phyloP scores from a whole-genome alignment of 2,797 vertebrate genomes.

The Salarias fasciatus region DNA sequence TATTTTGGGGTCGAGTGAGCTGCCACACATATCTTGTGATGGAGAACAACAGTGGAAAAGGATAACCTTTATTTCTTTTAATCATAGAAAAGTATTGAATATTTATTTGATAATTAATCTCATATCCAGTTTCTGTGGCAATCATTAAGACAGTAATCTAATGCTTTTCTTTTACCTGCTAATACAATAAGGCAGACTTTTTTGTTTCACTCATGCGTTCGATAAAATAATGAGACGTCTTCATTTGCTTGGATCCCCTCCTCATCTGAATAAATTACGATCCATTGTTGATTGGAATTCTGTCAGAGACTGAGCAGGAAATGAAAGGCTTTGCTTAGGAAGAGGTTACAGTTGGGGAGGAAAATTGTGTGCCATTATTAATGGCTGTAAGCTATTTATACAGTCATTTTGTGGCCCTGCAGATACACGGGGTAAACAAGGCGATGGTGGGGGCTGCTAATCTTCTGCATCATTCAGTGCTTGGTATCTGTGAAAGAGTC shows the following conservation, averaged over 20 bases:
- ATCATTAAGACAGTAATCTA: conserved; percentile 35
- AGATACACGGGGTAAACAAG: conserved; percentile 67
- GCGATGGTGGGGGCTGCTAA: conserved; percentile 47
- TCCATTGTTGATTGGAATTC: conserved; percentile 70
- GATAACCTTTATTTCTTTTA: not conserved
- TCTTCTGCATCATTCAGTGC: conserved; percentile 60
- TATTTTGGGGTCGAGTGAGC: not conserved
- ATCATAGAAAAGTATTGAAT: conserved; percentile 10
- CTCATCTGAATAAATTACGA: conserved; percentile 71
- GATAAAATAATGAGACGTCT: conserved; percentile 70
- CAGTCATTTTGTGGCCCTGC: conserved; percentile 54
- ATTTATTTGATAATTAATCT: conserved; percentile 29
- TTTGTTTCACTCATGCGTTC: too few species aligned
- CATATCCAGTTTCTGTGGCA: conserved; percentile 36
- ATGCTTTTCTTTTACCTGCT: conserved; percentile 19
- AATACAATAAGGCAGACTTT: conserved; percentile 26
- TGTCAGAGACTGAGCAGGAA: conserved; percentile 70
- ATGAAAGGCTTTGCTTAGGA: conserved; percentile 63
- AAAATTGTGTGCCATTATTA: conserved; percentile 63
- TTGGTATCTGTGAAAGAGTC: conserved; percentile 75
- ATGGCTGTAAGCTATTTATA: conserved; percentile 66
- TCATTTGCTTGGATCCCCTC: conserved; percentile 62
- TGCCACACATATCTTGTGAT: not conserved
- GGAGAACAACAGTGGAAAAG: conserved; percentile 12
- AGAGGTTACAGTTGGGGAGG: conserved; percentile 47